Conservation (phyloP, 2,888 invertebrate species). For the Clusia tigrina region DNA sequence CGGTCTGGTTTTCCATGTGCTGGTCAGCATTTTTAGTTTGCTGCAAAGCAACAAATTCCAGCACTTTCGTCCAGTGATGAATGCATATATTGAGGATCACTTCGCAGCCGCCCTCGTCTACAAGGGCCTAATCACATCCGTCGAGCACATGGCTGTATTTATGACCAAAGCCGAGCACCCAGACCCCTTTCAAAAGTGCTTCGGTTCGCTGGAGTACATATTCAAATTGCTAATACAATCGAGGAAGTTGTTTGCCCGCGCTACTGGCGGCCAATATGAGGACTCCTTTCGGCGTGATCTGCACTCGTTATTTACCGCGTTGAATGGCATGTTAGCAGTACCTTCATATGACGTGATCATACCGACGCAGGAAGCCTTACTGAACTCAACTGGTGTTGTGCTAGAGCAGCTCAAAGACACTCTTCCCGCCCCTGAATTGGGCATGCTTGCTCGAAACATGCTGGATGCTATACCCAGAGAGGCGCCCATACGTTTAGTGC, state of each 20-base stretch:
- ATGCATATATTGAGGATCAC: conserved; percentile 92
- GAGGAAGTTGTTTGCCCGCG: conserved; percentile 80
- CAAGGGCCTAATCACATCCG: conserved; percentile 87
- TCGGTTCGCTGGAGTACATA: conserved; percentile 89
- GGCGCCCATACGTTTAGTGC: conserved; percentile 73
- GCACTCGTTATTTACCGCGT: conserved; percentile 79
- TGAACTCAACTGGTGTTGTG: conserved; percentile 83
- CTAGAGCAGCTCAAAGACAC: conserved; percentile 82
- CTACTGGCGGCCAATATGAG: conserved; percentile 88
- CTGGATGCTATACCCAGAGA: conserved; percentile 73
- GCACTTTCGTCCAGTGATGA: conserved; percentile 92
- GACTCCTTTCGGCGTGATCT: conserved; percentile 86
- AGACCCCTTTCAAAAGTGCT: conserved; percentile 89
- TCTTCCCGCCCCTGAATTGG: conserved; percentile 78
- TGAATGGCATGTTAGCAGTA: conserved; percentile 79
- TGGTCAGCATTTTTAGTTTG: conserved; percentile 90
- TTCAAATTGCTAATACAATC: conserved; percentile 93
- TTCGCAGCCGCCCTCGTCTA: conserved; percentile 95
- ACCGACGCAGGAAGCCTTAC: conserved; percentile 81
- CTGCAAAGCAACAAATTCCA: conserved; percentile 91
- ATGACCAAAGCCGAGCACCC: conserved; percentile 86
- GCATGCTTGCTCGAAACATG: conserved; percentile 80
- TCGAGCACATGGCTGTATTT: conserved; percentile 89
- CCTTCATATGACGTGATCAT: conserved; percentile 78
- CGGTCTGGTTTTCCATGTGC: conserved; percentile 88